Evolutionary conservation across 2,797 vertebrate species (phyloP).

Genomic region (Myotis myotis): DNA sequence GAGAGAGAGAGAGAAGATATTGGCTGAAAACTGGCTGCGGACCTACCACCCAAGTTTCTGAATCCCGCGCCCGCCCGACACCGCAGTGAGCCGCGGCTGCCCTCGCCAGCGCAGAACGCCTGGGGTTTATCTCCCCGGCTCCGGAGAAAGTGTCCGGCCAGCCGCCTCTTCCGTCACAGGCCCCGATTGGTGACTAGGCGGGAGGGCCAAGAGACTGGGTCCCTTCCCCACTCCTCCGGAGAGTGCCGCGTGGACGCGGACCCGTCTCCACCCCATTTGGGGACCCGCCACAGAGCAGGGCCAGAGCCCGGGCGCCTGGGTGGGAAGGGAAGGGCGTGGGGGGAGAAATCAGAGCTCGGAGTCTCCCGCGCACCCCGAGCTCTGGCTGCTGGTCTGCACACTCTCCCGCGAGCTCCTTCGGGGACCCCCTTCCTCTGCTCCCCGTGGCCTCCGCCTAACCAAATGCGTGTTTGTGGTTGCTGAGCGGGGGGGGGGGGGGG

Average conservation of each 20-base stretch:
- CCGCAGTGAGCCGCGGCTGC: neutral
- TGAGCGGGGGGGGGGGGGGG: neutral
- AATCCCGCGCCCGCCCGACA: neutral
- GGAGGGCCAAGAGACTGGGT: neutral
- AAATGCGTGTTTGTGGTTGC: neutral
- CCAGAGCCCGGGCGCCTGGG: neutral
- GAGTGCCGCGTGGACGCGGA: neutral
- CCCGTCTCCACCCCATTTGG: neutral
- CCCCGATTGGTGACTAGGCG: neutral
- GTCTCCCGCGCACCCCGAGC: neutral
- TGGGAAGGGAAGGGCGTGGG: rapidly evolving
- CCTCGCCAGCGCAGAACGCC: neutral
- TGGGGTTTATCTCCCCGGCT: neutral
- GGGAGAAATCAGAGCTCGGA: neutral
- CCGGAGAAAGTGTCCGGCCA: slow-evolving; percentile 9
- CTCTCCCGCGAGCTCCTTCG: neutral
- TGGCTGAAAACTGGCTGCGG: neutral
- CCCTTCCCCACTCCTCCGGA: neutral
- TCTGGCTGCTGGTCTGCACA: neutral
- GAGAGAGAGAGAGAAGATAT: neutral
- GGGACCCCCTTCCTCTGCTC: neutral
- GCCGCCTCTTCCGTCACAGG: neutral
- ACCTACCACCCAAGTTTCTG: neutral
- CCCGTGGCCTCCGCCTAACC: neutral
- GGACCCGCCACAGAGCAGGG: neutral